phyloP scores from a whole-genome alignment of 2,888 invertebrate species.

The Sesia bembeciformis region DNA sequence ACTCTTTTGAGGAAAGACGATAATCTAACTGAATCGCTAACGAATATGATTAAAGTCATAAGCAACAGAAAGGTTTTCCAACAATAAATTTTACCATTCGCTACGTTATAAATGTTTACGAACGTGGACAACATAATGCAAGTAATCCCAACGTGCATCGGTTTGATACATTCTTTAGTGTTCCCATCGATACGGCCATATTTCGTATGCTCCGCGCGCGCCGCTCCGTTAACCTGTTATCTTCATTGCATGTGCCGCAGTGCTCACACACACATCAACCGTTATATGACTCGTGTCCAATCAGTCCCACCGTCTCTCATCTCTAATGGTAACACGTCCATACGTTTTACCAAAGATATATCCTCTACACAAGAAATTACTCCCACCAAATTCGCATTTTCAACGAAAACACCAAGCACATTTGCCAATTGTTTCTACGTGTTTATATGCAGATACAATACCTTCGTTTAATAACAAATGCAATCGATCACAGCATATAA shows the following conservation, averaged over 20 bases:
- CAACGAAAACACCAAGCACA: slow-evolving; percentile 5
- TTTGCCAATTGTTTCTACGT: slow-evolving; percentile 18
- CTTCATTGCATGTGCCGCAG: slow-evolving; percentile 32
- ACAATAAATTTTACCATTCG: background rate
- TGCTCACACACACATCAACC: slow-evolving; percentile 28
- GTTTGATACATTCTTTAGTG: slow-evolving; percentile 23
- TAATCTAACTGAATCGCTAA: too few species aligned
- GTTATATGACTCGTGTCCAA: slow-evolving; percentile 42
- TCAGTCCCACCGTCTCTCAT: slow-evolving; percentile 13
- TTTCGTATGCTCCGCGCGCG: slow-evolving; percentile 36
- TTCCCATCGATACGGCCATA: slow-evolving; percentile 16
- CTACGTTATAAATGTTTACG: background rate
- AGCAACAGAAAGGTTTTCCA: too few species aligned
- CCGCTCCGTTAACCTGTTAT: slow-evolving; percentile 56
- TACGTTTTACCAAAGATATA: background rate
- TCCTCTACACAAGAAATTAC: background rate
- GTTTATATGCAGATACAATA: slow-evolving; percentile 24
- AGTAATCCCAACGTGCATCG: slow-evolving; percentile 14
- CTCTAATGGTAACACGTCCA: slow-evolving; percentile 1
- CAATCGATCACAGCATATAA: slow-evolving; percentile 11
- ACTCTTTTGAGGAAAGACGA: too few species aligned
- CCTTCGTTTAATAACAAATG: slow-evolving; percentile 15
- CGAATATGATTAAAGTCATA: too few species aligned
- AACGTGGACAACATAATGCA: background rate
- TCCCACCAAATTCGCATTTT: background rate